Percentiles rank a stretch among this genome's conserved stretches.
phyloP scores from a whole-genome alignment of 92 coral and sea anemone genomes.

The Plumapathes pennacea region DNA sequence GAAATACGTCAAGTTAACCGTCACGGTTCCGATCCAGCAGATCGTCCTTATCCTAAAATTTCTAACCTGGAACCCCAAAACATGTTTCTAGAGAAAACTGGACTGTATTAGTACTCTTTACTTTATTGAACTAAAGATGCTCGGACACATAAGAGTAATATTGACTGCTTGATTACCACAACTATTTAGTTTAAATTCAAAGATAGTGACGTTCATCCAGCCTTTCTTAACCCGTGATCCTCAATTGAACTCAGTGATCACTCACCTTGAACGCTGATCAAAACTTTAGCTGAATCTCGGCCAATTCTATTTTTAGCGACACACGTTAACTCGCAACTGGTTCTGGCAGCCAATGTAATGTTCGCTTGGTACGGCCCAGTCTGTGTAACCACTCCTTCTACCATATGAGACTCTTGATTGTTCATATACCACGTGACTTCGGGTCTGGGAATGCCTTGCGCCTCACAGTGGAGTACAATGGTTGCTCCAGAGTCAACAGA shows the following conservation, averaged over 20 bases:
- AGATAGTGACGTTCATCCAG: no score
- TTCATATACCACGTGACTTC: slow-evolving; percentile 28
- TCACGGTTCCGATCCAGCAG: no score
- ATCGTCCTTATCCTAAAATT: no score
- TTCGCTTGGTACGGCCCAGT: slow-evolving; percentile 34
- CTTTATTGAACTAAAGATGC: no score
- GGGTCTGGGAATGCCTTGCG: slow-evolving; percentile 63
- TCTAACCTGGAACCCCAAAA: no score
- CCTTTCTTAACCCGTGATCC: no score
- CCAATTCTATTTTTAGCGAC: slow-evolving; percentile 47
- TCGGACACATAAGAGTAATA: no score
- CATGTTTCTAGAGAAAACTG: no score
- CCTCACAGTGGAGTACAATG: slow-evolving; percentile 23
- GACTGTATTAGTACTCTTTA: no score
- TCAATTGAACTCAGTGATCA: no score
- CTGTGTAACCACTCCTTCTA: background rate
- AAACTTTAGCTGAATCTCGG: slow-evolving; percentile 7
- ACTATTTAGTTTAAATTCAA: no score
- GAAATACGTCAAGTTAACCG: slow-evolving; percentile 3
- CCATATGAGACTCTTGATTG: slow-evolving; percentile 1
- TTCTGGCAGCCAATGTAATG: slow-evolving; percentile 30
- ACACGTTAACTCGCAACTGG: slow-evolving; percentile 49
- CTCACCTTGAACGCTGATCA: slow-evolving; percentile 45
- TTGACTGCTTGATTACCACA: no score
- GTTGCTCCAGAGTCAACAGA: slow-evolving; percentile 2